These are phyloP conservation scores for Peromyscus nudipes DNA, from an alignment of 2,797 vertebrate species.

Conservation along the genomic window DNA sequence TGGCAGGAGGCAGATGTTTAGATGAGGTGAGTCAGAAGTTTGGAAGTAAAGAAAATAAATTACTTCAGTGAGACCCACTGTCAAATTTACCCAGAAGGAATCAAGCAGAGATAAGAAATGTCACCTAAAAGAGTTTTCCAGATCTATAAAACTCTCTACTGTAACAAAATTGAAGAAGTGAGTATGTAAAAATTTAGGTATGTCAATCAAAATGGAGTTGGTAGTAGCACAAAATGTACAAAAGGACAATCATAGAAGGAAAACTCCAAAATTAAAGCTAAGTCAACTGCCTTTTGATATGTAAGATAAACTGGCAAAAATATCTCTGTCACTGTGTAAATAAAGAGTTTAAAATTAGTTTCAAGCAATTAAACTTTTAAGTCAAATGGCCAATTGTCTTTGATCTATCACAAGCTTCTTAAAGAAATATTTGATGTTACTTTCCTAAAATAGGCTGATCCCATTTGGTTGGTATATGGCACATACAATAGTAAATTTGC, in stretches of 20 bases:
- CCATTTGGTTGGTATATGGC: neutral
- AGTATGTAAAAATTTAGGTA: neutral
- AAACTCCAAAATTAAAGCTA: conserved; percentile 10
- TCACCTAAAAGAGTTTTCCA: neutral
- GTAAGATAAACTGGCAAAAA: neutral
- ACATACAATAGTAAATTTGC: neutral
- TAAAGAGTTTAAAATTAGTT: conserved; percentile 41
- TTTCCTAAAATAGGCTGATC: neutral
- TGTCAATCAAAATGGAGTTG: conserved; percentile 36
- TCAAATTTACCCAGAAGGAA: conserved; percentile 14
- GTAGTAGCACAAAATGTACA: neutral
- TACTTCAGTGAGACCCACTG: neutral
- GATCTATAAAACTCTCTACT: neutral
- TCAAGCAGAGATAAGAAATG: conserved; percentile 34
- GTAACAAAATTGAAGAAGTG: conserved; percentile 14
- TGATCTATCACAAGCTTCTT: neutral
- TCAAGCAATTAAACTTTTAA: conserved; percentile 15
- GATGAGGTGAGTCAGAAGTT: neutral
- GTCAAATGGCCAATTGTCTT: neutral
- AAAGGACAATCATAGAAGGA: conserved; percentile 7
- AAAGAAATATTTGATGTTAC: neutral
- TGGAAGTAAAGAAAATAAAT: conserved; percentile 17
- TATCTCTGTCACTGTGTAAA: conserved; percentile 8
- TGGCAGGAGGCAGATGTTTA: conserved; percentile 8
- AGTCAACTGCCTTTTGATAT: neutral